A percentile compares a stretch with the other conserved stretches of the same genome.
phyloP scores from a whole-genome alignment of 1,140 invertebrate genomes.

The Sitophilus oryzae region DNA sequence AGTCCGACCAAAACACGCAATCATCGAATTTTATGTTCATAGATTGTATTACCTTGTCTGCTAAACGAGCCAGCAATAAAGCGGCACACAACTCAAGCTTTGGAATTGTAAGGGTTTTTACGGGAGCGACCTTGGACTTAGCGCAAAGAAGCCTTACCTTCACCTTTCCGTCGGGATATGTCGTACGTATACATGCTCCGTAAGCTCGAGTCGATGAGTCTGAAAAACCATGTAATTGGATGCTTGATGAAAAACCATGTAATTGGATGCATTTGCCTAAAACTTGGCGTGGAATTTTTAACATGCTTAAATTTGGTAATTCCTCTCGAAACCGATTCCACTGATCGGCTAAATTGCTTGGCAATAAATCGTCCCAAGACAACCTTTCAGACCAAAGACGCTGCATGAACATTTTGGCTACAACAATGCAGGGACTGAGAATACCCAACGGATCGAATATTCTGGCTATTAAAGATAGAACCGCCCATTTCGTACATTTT shows the following conservation, averaged over 20 bases:
- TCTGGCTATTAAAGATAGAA: no score
- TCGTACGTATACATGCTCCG: slow-evolving; percentile 30
- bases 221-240: slow-evolving; percentile 37
- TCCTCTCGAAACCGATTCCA: slow-evolving; percentile 11
- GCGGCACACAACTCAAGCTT: slow-evolving; percentile 39
- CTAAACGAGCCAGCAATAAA: slow-evolving; percentile 26
- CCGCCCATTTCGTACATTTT: no score
- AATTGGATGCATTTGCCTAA: not conserved
- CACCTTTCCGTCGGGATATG: slow-evolving; percentile 19
- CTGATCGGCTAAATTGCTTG: slow-evolving; percentile 21
- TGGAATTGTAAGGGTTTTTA: slow-evolving; percentile 36
- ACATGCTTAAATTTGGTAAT: not conserved
- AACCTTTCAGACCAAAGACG: slow-evolving; percentile 40
- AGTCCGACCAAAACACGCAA: slow-evolving; percentile 42
- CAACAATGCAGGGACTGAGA: slow-evolving; percentile 36
- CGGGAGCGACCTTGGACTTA: slow-evolving; percentile 39
- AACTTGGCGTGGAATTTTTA: slow-evolving; percentile 1
- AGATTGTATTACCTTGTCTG: slow-evolving; percentile 10
- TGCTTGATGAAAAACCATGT: no score
- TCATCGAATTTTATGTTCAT: slow-evolving; percentile 17
- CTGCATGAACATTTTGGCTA: slow-evolving; percentile 44
- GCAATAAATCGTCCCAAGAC: slow-evolving; percentile 41
- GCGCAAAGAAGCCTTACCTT: slow-evolving; percentile 29
- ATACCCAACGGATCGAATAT: slow-evolving; percentile 45
- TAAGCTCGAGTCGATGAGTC: slow-evolving; percentile 35